These are phyloP conservation scores for Megamerina dolium DNA, from an alignment of 2,888 invertebrate genomes.

Conservation along the genomic window DNA sequence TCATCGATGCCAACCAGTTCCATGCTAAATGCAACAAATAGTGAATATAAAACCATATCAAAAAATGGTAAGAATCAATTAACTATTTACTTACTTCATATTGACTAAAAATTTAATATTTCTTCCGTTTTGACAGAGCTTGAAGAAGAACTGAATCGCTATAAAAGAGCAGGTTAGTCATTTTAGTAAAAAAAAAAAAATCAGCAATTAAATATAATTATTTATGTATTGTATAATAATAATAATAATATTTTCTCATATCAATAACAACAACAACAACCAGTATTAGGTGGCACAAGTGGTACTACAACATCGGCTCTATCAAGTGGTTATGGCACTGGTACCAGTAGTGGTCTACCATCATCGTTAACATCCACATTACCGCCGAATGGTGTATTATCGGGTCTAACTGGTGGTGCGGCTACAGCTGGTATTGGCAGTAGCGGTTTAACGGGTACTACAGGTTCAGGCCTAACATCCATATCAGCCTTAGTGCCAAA, in stretches of 20 bases:
- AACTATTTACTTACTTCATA: no score
- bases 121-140: conserved; percentile 28
- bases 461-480: conserved; percentile 33
- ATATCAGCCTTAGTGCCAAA: conserved; percentile 43
- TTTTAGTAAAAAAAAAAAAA: not conserved
- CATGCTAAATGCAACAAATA: conserved; percentile 38
- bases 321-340: conserved; percentile 28
- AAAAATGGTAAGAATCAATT: conserved; percentile 35
- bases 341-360: conserved; percentile 31
- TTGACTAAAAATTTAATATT: not conserved
- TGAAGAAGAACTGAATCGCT: conserved; percentile 46
- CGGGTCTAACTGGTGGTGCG: conserved; percentile 22
- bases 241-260: not conserved
- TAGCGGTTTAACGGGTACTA: conserved; percentile 14
- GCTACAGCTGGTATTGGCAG: conserved; percentile 15
- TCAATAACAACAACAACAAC: no score
- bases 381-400: conserved; percentile 37
- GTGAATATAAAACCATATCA: conserved; percentile 46
- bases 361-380: conserved; percentile 38
- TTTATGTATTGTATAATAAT: conserved; percentile 1
- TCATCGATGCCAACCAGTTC: conserved; percentile 43
- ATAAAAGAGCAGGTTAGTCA: conserved; percentile 34
- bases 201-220: conserved; percentile 1
- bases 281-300: conserved; percentile 33
- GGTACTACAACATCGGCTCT: conserved; percentile 26